phyloP scores from a whole-genome alignment of 2,113 vertebrate genomes.

The Australoheros scitulus region DNA sequence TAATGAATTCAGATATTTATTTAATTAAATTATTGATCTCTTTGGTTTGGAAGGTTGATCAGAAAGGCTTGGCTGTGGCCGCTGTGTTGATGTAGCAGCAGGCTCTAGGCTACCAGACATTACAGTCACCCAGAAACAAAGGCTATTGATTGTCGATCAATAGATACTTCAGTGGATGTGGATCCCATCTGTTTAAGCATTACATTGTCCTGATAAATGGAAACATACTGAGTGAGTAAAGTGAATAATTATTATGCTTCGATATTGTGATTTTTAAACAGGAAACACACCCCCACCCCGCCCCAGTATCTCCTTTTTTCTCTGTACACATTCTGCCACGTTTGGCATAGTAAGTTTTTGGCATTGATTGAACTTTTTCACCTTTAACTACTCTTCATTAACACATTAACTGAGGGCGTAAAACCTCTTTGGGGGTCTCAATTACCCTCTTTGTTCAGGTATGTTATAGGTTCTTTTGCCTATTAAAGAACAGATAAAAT shows the following conservation, averaged over 20 bases:
- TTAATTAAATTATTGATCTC: background rate
- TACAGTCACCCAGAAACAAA: constrained; percentile 40
- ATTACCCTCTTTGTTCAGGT: background rate
- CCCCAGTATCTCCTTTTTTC: background rate
- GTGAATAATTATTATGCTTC: constrained; percentile 45
- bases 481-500: background rate
- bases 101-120: constrained; percentile 17
- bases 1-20: background rate
- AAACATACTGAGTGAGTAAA: constrained; percentile 45
- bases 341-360: background rate
- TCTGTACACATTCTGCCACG: background rate
- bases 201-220: constrained; percentile 45
- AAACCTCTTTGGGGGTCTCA: background rate
- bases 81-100: background rate
- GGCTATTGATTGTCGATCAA: constrained; percentile 60
- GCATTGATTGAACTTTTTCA: background rate
- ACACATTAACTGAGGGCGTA: background rate
- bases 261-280: background rate
- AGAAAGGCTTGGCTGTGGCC: background rate
- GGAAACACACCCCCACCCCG: too few species aligned
- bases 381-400: background rate
- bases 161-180: constrained; percentile 50
- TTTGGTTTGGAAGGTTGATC: constrained; percentile 11
- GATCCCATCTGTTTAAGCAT: constrained; percentile 42
- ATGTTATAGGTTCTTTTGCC: background rate